Percentiles rank a stretch among this genome's conserved stretches.
Evolutionary conservation across 2,113 vertebrate species (phyloP).

Genomic region (Manacus vitellinus): DNA sequence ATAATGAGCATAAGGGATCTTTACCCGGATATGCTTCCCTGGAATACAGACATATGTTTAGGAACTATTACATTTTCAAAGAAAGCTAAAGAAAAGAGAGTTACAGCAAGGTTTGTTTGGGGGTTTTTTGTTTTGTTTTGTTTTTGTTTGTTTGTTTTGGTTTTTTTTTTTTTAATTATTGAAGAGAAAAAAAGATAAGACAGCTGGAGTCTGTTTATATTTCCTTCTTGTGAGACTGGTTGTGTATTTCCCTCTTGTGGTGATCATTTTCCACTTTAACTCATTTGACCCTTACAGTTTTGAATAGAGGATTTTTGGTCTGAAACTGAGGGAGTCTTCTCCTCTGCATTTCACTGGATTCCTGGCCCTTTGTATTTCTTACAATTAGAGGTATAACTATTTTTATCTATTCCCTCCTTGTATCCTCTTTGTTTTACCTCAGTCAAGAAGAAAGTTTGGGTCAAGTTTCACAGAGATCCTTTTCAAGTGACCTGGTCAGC

Average conservation of each 20-base stretch:
- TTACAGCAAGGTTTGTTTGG: background rate
- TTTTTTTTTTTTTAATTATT: background rate
- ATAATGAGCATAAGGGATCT: conserved; percentile 80
- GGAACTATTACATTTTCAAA: background rate
- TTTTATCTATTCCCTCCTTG: background rate
- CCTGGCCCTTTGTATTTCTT: background rate
- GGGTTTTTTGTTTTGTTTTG: too few species aligned
- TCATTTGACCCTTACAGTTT: background rate
- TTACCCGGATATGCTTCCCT: conserved; percentile 79
- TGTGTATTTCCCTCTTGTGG: background rate
- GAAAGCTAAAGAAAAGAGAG: background rate
- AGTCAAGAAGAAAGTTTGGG: background rate
- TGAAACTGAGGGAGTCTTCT: background rate
- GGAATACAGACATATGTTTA: conserved; percentile 4
- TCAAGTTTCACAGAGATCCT: background rate
- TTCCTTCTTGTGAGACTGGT: background rate
- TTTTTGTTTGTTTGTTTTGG: too few species aligned
- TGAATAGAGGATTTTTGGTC: background rate
- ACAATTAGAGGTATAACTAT: background rate
- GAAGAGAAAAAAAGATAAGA: background rate
- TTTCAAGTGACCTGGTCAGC: background rate
- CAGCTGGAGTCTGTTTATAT: background rate
- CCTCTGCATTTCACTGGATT: background rate
- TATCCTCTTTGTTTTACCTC: background rate
- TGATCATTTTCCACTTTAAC: background rate